These are phyloP conservation scores for Acomys russatus DNA, from an alignment of 2,797 vertebrate genomes.

Conservation along the genomic window DNA sequence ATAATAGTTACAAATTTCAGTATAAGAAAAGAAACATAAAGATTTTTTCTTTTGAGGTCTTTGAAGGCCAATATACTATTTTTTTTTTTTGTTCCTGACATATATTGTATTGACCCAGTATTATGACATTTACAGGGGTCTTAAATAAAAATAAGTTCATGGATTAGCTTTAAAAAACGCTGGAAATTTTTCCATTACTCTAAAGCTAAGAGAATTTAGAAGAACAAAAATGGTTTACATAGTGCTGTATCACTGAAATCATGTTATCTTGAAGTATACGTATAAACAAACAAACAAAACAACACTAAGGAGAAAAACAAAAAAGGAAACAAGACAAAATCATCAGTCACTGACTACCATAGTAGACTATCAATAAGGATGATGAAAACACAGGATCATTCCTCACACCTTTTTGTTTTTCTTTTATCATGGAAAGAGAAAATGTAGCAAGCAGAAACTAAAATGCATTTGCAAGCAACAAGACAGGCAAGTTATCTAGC, in stretches of 20 bases:
- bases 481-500: conserved; percentile 55
- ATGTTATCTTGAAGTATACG: conserved; percentile 48
- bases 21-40: background rate
- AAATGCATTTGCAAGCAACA: conserved; percentile 37
- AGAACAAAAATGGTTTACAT: conserved; percentile 56
- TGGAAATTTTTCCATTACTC: conserved; percentile 22
- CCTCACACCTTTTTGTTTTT: conserved; percentile 10
- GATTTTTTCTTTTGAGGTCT: background rate
- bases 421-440: conserved; percentile 55
- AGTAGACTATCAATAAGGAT: conserved; percentile 66
- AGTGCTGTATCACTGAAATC: conserved; percentile 45
- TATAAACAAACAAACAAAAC: conserved; percentile 53
- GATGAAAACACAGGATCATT: conserved; percentile 59
- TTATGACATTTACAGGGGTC: conserved; percentile 42
- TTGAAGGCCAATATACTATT: conserved; percentile 7
- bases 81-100: conserved; percentile 17
- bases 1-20: conserved; percentile 24
- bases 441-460: conserved; percentile 46
- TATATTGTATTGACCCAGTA: conserved; percentile 27
- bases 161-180: conserved; percentile 59
- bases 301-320: background rate
- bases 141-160: conserved; percentile 62
- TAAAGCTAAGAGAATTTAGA: conserved; percentile 40
- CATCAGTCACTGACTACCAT: conserved; percentile 57
- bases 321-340: background rate